phyloP scores from a whole-genome alignment of 2,888 invertebrate species.

The Sesamia inferens region DNA sequence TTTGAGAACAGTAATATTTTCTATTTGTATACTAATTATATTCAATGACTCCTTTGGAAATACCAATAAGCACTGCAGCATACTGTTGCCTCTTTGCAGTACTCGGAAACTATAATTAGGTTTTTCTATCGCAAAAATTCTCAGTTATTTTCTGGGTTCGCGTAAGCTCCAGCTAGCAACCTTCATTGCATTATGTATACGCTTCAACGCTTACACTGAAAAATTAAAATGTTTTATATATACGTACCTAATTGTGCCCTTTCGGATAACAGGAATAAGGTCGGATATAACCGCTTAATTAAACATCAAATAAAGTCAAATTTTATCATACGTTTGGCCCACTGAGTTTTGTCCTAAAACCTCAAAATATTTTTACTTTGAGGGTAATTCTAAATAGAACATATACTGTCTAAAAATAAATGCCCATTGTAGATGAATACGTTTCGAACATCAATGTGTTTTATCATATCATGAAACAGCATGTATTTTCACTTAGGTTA shows the following conservation, averaged over 20 bases:
- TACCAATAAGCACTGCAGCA: conserved; percentile 26
- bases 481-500: conserved; percentile 20
- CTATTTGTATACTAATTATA: conserved; percentile 45
- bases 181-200: not conserved
- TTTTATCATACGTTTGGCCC: no score
- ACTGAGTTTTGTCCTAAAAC: not conserved
- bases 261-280: conserved; percentile 3
- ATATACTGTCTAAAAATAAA: conserved; percentile 9
- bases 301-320: conserved; percentile 15
- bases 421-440: conserved; percentile 22
- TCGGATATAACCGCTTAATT: conserved; percentile 6
- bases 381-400: not conserved
- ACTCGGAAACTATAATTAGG: conserved; percentile 43
- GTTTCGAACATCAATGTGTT: conserved; percentile 10
- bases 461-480: not conserved
- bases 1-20: conserved; percentile 13
- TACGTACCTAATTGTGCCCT: not conserved
- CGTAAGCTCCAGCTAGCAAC: not conserved
- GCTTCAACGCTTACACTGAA: not conserved
- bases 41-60: conserved; percentile 29
- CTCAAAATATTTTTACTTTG: not conserved
- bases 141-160: conserved; percentile 29
- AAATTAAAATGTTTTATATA: conserved; percentile 6
- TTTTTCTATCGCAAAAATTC: conserved; percentile 43
- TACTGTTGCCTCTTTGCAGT: conserved; percentile 22